Percentiles rank a stretch among this genome's conserved stretches.
These are phyloP conservation scores for Drosophila ohnishii DNA, from an alignment of 1,140 invertebrate species.

Conservation along the genomic window DNA sequence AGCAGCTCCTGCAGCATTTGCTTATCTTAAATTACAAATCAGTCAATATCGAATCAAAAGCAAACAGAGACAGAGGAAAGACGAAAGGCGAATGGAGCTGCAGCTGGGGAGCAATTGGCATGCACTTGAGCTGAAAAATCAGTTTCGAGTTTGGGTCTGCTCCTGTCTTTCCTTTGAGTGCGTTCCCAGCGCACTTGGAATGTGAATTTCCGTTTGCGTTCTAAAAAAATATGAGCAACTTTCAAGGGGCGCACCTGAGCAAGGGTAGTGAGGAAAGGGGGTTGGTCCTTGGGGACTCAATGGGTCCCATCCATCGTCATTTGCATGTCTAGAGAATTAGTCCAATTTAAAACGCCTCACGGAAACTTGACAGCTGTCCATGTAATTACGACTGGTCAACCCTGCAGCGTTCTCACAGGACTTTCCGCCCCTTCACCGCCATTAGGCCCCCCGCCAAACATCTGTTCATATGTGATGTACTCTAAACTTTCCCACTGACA, in stretches of 20 bases:
- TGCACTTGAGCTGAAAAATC: constrained; percentile 56
- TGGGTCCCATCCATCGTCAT: constrained; percentile 8
- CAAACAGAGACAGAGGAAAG: constrained; percentile 54
- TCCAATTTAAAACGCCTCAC: constrained; percentile 34
- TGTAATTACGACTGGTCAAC: constrained; percentile 38
- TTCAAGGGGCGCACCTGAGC: constrained; percentile 4
- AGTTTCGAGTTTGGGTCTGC: constrained; percentile 22
- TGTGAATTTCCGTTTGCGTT: constrained; percentile 23
- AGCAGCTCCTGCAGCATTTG: constrained; percentile 57
- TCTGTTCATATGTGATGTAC: constrained; percentile 28
- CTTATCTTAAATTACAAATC: constrained; percentile 81
- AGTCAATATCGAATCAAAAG: constrained; percentile 76
- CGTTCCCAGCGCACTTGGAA: constrained; percentile 20
- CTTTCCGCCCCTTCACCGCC: background rate
- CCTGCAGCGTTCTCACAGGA: constrained; percentile 7
- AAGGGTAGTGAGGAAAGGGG: background rate
- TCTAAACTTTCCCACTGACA: constrained; percentile 44
- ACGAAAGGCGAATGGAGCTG: constrained; percentile 9
- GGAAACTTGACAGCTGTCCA: constrained; percentile 44
- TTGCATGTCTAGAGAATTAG: constrained; percentile 34
- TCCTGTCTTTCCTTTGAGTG: constrained; percentile 25
- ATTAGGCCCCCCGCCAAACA: constrained; percentile 5
- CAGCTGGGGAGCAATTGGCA: constrained; percentile 40
- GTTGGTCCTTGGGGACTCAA: background rate
- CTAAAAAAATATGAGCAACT: constrained; percentile 32